phyloP scores from a whole-genome alignment of 2,797 vertebrate species.

The Acanthornis magna region DNA sequence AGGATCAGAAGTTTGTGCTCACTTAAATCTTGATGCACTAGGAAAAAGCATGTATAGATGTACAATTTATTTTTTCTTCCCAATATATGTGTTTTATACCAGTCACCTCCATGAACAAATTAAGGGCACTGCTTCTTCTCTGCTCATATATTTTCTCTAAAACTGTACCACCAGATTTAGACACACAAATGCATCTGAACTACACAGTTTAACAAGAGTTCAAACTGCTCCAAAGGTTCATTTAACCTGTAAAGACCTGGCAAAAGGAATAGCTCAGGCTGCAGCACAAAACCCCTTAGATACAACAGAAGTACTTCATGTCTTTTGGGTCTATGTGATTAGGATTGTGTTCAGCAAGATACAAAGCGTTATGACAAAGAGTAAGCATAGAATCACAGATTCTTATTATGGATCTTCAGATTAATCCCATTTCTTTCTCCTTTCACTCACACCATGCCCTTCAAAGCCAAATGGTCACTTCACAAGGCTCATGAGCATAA shows the following conservation, averaged over 20 bases:
- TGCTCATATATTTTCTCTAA: not conserved
- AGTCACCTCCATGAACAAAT: not conserved
- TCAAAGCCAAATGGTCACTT: not conserved
- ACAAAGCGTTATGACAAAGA: not conserved
- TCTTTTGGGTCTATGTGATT: not conserved
- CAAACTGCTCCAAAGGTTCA: not conserved
- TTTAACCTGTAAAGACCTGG: not conserved
- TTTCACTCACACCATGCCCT: not conserved
- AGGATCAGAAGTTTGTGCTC: not conserved
- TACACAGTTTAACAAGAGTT: not conserved
- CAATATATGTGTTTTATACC: not conserved
- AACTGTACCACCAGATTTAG: not conserved
- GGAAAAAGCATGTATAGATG: rapidly evolving
- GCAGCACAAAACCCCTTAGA: not conserved
- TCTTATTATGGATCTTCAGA: not conserved
- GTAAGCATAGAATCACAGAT: not conserved
- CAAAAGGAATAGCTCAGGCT: not conserved
- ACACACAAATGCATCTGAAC: not conserved
- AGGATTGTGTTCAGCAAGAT: not conserved
- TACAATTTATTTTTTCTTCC: not conserved
- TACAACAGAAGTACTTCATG: not conserved
- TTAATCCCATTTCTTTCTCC: not conserved
- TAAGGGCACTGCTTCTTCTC: not conserved
- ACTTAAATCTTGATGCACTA: not conserved
- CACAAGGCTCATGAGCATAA: not conserved